These are phyloP conservation scores for Tenrec ecaudatus DNA, from an alignment of 2,113 vertebrate genomes.

Conservation along the genomic window DNA sequence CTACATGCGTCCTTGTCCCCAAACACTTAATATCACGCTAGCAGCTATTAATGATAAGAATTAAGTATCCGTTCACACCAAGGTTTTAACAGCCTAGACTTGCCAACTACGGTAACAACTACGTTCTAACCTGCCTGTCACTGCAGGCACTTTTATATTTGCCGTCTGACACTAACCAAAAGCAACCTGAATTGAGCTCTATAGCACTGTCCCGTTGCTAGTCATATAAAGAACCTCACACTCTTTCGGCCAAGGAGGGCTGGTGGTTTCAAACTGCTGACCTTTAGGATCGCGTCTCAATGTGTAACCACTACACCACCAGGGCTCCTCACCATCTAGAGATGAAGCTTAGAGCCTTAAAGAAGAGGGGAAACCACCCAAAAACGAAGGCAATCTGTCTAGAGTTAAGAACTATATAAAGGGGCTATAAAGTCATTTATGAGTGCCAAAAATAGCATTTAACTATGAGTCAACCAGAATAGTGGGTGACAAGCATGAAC, in stretches of 20 bases:
- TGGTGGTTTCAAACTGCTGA: too few species aligned
- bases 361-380: neutral
- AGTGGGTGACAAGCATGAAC: conserved; percentile 1
- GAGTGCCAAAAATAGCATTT: neutral
- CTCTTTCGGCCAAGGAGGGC: too few species aligned
- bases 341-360: too few species aligned
- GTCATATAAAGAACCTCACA: neutral
- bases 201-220: conserved; percentile 3
- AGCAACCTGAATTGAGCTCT: neutral
- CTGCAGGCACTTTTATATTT: neutral
- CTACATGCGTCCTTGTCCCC: neutral
- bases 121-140: neutral
- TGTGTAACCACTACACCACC: too few species aligned
- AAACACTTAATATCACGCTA: neutral
- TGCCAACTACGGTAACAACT: neutral
- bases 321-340: too few species aligned
- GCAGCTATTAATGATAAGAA: neutral
- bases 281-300: too few species aligned
- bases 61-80: neutral
- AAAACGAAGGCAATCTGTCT: neutral
- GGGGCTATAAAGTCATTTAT: neutral
- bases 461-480: conserved; percentile 29
- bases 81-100: conserved; percentile 31
- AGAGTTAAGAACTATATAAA: neutral
- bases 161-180: conserved; percentile 46